Evolutionary conservation across 2,888 invertebrate species (phyloP).

Genomic region (Pteria penguin): DNA sequence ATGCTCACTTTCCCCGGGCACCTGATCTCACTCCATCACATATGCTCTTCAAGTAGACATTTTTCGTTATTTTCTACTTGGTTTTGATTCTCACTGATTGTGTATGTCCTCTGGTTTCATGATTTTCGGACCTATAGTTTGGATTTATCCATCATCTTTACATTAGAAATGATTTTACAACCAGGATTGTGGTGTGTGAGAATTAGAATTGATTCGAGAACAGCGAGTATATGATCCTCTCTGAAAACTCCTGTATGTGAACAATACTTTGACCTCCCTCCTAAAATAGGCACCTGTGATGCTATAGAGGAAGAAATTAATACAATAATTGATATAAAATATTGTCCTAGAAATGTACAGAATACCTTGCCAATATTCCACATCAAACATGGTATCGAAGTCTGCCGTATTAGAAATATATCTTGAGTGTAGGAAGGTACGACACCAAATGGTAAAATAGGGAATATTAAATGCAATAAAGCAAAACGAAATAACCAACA

Average conservation of each 20-base stretch:
- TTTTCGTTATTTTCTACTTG: no score
- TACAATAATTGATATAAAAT: conserved; percentile 75
- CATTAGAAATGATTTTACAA: no score
- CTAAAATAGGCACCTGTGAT: conserved; percentile 75
- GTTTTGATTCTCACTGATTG: no score
- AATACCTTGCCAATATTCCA: conserved; percentile 57
- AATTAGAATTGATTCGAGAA: conserved; percentile 20
- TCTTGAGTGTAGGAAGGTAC: conserved; percentile 41
- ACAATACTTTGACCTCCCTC: conserved; percentile 59
- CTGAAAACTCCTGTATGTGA: conserved; percentile 20
- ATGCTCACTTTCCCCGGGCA: no score
- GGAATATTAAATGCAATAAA: conserved; percentile 76
- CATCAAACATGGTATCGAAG: conserved; percentile 11
- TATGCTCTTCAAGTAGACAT: no score
- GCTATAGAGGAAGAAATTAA: conserved; percentile 76
- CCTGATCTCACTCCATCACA: no score
- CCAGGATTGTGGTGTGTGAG: conserved; percentile 30
- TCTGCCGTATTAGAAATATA: conserved; percentile 1
- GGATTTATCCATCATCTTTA: no score
- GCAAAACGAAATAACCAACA: conserved; percentile 75
- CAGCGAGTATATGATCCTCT: conserved; percentile 1
- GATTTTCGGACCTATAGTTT: no score
- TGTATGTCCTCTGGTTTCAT: no score
- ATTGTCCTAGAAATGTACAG: conserved; percentile 68
- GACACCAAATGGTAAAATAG: conserved; percentile 73